Percentiles rank a stretch among this genome's conserved stretches.
Evolutionary conservation across 2,888 invertebrate genomes (phyloP).

Genomic region (Hirtodrosophila duncani): DNA sequence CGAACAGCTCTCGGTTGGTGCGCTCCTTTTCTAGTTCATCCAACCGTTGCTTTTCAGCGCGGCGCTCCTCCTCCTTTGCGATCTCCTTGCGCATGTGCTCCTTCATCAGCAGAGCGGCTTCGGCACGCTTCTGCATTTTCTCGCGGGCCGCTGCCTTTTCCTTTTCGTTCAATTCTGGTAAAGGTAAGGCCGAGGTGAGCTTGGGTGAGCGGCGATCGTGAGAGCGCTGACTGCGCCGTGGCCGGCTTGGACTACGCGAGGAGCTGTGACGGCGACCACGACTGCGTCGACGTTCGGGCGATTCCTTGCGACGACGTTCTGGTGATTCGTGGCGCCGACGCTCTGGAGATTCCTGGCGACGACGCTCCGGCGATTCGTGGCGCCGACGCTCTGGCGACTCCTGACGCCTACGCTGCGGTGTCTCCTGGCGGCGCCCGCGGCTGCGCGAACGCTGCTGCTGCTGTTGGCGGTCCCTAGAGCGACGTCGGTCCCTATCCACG

Average conservation of each 20-base stretch:
- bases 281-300: conserved; percentile 39
- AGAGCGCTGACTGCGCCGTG: conserved; percentile 35
- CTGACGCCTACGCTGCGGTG: conserved; percentile 11
- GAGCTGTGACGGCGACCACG: conserved; percentile 43
- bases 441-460: conserved; percentile 52
- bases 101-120: conserved; percentile 80
- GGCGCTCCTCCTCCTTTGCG: conserved; percentile 80
- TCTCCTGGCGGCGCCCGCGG: conserved; percentile 43
- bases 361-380: conserved; percentile 16
- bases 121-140: conserved; percentile 79
- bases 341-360: conserved; percentile 33
- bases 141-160: conserved; percentile 75
- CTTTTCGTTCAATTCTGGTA: conserved; percentile 51
- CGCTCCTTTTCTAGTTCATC: conserved; percentile 76
- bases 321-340: conserved; percentile 43
- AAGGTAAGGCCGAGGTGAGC: conserved; percentile 27
- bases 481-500: conserved; percentile 56
- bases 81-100: conserved; percentile 82
- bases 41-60: conserved; percentile 78
- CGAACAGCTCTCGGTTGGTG: conserved; percentile 74
- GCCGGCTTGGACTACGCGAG: conserved; percentile 44
- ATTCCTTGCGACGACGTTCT: conserved; percentile 33
- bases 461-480: conserved; percentile 45
- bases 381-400: conserved; percentile 18
- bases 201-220: conserved; percentile 34